Conservation (phyloP, 2,113 vertebrate species). For the Solenodon paradoxus region DNA sequence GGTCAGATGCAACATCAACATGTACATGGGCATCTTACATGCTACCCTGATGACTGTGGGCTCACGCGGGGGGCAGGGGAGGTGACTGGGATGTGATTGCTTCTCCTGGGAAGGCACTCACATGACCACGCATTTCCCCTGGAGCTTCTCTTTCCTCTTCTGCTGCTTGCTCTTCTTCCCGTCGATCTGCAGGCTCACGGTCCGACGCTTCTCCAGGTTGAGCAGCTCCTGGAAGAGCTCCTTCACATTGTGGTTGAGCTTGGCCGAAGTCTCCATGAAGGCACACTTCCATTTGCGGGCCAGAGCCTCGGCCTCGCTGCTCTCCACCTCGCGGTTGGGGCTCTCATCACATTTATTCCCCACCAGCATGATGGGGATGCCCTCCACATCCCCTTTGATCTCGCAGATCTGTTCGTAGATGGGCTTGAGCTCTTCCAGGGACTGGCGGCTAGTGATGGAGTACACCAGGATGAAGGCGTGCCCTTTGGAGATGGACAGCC, state of each 20-base stretch:
- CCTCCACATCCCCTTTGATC: constrained; percentile 88
- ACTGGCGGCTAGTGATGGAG: constrained; percentile 87
- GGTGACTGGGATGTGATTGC: not conserved
- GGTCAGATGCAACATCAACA: constrained; percentile 58
- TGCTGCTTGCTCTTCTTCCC: constrained; percentile 89
- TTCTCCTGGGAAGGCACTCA: constrained; percentile 58
- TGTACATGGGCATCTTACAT: constrained; percentile 56
- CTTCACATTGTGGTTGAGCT: constrained; percentile 88
- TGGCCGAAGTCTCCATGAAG: constrained; percentile 90
- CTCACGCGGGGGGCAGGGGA: not conserved
- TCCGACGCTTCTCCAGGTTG: constrained; percentile 88
- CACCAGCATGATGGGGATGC: constrained; percentile 89
- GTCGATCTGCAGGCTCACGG: constrained; percentile 88
- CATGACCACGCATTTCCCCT: constrained; percentile 89
- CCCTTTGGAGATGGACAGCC: constrained; percentile 88
- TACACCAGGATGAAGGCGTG: constrained; percentile 90
- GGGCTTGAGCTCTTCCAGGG: constrained; percentile 87
- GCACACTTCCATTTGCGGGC: constrained; percentile 88
- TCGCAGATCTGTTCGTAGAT: constrained; percentile 90
- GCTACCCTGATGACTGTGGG: constrained; percentile 37
- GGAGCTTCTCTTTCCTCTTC: constrained; percentile 88
- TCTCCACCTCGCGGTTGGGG: constrained; percentile 85
- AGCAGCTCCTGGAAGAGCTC: constrained; percentile 89
- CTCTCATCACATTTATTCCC: constrained; percentile 89
- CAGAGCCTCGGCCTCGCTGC: constrained; percentile 85